phyloP scores from a whole-genome alignment of 2,113 vertebrate species.

The Elanoides forficatus region DNA sequence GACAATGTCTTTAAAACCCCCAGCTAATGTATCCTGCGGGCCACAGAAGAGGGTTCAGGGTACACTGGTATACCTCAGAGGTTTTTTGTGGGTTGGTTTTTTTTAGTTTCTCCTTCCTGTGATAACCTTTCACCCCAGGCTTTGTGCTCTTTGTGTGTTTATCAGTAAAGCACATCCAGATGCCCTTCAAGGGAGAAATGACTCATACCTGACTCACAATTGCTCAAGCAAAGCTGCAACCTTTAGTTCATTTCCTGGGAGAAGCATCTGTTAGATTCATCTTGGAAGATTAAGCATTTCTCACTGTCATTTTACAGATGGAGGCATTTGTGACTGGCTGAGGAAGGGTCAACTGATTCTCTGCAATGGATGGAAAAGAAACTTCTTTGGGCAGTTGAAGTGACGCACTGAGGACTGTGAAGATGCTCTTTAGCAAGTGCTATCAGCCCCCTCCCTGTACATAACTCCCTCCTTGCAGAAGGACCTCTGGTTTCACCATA shows the following conservation, averaged over 20 bases:
- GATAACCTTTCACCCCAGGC: constrained; percentile 62
- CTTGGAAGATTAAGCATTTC: constrained; percentile 58
- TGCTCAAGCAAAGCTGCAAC: constrained; percentile 61
- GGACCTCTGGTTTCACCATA: neutral
- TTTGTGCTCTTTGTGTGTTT: constrained; percentile 63
- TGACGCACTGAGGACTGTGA: rapidly evolving
- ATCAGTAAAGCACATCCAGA: constrained; percentile 59
- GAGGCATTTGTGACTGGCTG: constrained; percentile 32
- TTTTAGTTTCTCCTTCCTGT: neutral
- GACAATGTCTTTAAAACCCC: neutral
- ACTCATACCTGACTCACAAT: constrained; percentile 72
- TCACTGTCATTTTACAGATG: constrained; percentile 56
- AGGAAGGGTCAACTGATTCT: constrained; percentile 2
- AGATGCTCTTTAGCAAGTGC: neutral
- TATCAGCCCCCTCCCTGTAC: neutral
- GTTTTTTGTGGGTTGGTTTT: neutral
- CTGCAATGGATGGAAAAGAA: neutral
- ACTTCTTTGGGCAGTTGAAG: neutral
- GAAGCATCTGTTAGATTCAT: constrained; percentile 65
- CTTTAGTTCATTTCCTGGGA: constrained; percentile 69
- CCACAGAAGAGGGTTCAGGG: neutral
- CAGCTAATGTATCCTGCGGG: neutral
- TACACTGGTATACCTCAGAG: neutral
- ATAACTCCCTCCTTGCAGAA: neutral
- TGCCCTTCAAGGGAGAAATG: constrained; percentile 67